Conservation (phyloP, 2,888 invertebrate genomes). For the Cephonodes hylas region DNA sequence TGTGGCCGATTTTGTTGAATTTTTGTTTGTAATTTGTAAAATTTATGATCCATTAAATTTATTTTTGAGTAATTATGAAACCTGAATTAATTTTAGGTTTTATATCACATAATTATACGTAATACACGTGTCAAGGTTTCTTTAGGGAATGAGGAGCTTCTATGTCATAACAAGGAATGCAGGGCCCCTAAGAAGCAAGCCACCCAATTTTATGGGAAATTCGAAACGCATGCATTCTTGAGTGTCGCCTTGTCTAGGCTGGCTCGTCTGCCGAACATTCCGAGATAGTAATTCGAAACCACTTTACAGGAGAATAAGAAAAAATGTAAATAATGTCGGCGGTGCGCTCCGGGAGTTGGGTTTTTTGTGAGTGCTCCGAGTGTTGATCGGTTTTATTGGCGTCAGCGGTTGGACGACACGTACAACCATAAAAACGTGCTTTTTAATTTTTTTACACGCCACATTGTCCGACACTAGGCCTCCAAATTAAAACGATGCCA, state of each 20-base stretch:
- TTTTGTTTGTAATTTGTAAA: neutral
- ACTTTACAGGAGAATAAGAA: constrained; percentile 55
- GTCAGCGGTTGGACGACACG: constrained; percentile 52
- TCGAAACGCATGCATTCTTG: constrained; percentile 42
- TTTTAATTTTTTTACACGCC: constrained; percentile 44
- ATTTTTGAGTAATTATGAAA: neutral
- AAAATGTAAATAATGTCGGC: constrained; percentile 69
- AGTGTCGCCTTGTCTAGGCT: constrained; percentile 32
- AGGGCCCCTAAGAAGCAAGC: neutral
- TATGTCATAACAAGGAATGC: neutral
- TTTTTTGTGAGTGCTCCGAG: constrained; percentile 46
- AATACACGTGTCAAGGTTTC: too few relatives aligned
- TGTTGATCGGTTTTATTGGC: constrained; percentile 63
- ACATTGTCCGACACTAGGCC: constrained; percentile 59
- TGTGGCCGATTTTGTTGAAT: neutral
- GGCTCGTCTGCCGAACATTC: constrained; percentile 62
- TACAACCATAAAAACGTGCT: constrained; percentile 54
- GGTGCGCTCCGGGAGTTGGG: constrained; percentile 55
- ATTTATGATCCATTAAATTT: neutral
- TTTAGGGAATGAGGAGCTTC: neutral
- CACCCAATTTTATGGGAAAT: constrained; percentile 13
- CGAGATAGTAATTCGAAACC: constrained; percentile 74
- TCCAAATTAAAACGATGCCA: constrained; percentile 52
- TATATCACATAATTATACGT: neutral
- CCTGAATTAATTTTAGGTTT: neutral